These are phyloP conservation scores for Antrozous pallidus DNA, from an alignment of 2,797 vertebrate genomes.

Conservation along the genomic window DNA sequence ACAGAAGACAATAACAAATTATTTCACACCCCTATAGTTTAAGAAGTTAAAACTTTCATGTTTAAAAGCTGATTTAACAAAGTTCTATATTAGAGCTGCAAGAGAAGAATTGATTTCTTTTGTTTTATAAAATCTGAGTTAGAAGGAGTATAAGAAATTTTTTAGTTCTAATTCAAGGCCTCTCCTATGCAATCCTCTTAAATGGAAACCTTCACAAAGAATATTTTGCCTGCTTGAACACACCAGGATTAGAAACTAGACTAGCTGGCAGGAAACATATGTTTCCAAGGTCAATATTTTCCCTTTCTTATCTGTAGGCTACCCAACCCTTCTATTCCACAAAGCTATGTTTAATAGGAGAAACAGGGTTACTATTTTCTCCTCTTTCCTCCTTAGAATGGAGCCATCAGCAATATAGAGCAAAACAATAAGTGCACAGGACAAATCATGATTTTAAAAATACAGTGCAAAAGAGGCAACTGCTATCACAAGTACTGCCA, in stretches of 20 bases:
- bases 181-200: not conserved
- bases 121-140: not conserved
- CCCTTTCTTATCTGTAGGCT: not conserved
- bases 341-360: not conserved
- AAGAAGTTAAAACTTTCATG: not conserved
- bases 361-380: not conserved
- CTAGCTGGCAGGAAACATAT: not conserved
- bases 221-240: not conserved
- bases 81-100: not conserved
- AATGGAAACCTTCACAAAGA: not conserved
- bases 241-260: not conserved
- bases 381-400: not conserved
- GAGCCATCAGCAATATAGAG: no score
- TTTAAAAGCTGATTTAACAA: not conserved
- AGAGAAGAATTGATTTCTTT: not conserved
- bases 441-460: not conserved
- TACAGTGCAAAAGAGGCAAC: not conserved
- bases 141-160: not conserved
- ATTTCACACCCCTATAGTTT: not conserved
- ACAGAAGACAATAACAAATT: not conserved
- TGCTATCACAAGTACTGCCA: not conserved
- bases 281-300: not conserved
- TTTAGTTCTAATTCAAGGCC: not conserved
- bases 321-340: rapidly evolving
- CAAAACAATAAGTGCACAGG: not conserved